Base-by-base conservation (phyloP, 2,113 vertebrate species). In the Pseudorasbora parva region DNA sequence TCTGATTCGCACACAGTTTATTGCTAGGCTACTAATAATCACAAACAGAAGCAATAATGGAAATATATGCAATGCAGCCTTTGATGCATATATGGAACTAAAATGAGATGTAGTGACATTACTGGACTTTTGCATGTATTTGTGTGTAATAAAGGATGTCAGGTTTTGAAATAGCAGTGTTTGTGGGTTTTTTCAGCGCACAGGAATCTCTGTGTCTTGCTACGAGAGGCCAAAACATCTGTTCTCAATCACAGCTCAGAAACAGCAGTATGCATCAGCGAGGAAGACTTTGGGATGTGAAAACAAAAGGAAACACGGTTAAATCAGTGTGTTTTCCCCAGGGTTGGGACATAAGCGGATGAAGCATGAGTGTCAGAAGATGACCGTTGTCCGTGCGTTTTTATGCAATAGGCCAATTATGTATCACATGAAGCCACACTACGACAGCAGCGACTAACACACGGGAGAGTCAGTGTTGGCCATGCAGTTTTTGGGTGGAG, bases 221-320 rank as follows among this genome's bases (percentile, higher is more conserved):
- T 56, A 45, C 2, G 12, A 78, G 56, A 78, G 54, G 33, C 54
- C 54, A 1, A 60, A 47, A 79, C 77, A 79, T 79, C 77, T 79
- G 77, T 79, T 79, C 43, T 79, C 23, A 25, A 79, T 79, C 77
- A 51, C 21, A 9, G 37, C 23, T 47, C 76, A 30, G 23, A 78
- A 45, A 78, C 57, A 47, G 43, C 57, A 5, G 45, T 30, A 30
- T 74, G 45, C 45, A 49, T 25, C 11, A 23, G 27, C 17, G 17
- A 54, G 27, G 23, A 51, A 7, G 37, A 49, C 5, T 17, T n/a
- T 19, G 59, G 2, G 43, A 45, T 4, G 77, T 14, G 59, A 49
- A 66, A 33, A 30, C 15, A 79, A n/a, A 79, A 49, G n/a, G 9
- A 79, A 78, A 49, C 14, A 47, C 9, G 10, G 77, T 30, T 64